Conservation (phyloP, 2,797 vertebrate genomes). For the Pteropus rufus region DNA sequence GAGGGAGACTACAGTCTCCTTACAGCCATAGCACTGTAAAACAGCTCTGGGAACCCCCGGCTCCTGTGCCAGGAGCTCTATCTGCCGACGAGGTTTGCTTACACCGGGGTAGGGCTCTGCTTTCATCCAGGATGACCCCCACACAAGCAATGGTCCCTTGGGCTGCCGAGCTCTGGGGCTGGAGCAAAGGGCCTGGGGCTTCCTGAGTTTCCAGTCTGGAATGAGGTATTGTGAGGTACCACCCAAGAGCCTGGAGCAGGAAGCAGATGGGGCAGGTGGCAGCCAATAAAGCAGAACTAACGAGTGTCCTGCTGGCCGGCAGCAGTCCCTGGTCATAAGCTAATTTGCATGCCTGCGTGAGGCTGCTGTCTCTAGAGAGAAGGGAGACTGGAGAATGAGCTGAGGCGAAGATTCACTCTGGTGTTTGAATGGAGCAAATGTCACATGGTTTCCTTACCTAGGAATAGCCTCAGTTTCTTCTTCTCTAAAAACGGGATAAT, state of each 20-base stretch:
- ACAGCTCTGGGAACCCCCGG: too few relatives aligned
- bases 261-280: not conserved
- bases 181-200: not conserved
- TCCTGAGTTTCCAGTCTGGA: not conserved
- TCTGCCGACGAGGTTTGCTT: not conserved
- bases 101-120: too few relatives aligned
- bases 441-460: not conserved
- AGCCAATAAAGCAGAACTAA: not conserved
- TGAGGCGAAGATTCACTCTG: not conserved
- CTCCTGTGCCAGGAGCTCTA: not conserved
- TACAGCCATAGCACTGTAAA: not conserved
- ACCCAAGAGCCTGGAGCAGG: not conserved
- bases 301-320: not conserved
- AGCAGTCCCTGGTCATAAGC: not conserved
- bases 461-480: not conserved
- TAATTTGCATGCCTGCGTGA: not conserved
- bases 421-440: not conserved
- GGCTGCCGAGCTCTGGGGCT: not conserved
- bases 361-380: not conserved
- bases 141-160: not conserved
- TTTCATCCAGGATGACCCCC: not conserved
- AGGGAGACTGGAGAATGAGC: not conserved
- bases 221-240: not conserved
- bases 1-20: not conserved
- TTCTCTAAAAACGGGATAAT: not conserved